Evolutionary conservation across 2,113 vertebrate genomes (phyloP).

Genomic region (Aspiorhynchus laticeps): DNA sequence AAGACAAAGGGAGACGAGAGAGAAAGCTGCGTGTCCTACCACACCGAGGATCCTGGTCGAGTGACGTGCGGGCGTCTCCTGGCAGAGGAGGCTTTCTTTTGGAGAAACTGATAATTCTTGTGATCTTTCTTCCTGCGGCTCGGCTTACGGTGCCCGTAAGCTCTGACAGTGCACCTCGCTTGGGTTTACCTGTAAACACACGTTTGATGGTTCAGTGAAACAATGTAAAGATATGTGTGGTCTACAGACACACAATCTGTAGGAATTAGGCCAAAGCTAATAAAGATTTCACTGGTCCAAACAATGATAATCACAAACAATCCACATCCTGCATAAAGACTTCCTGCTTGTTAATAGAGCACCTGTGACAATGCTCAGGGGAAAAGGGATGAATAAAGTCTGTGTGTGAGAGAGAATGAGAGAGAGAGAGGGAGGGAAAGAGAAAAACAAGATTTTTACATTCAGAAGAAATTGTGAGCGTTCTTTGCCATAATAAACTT

Average conservation of each 20-base stretch:
- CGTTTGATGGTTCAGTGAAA: not conserved
- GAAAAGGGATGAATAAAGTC: not conserved
- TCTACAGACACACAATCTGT: not conserved
- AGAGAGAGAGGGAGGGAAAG: not conserved
- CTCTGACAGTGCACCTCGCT: slow-evolving; percentile 89
- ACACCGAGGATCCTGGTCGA: slow-evolving; percentile 86
- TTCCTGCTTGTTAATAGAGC: not conserved
- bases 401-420: not conserved
- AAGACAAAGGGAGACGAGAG: not conserved
- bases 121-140: slow-evolving; percentile 93
- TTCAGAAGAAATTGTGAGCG: not conserved
- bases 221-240: not conserved
- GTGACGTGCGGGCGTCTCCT: slow-evolving; percentile 78
- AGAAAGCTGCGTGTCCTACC: slow-evolving; percentile 73
- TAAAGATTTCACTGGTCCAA: slow-evolving; percentile 25
- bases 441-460: not conserved
- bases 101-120: slow-evolving; percentile 95
- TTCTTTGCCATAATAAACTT: not conserved
- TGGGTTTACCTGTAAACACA: slow-evolving; percentile 70
- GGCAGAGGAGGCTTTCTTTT: slow-evolving; percentile 85
- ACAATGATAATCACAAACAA: slow-evolving; percentile 14
- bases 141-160: slow-evolving; percentile 92
- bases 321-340: not conserved
- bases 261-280: slow-evolving; percentile 10
- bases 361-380: not conserved